Conservation (phyloP, 2,888 invertebrate species). For the Melanophora roralis region DNA sequence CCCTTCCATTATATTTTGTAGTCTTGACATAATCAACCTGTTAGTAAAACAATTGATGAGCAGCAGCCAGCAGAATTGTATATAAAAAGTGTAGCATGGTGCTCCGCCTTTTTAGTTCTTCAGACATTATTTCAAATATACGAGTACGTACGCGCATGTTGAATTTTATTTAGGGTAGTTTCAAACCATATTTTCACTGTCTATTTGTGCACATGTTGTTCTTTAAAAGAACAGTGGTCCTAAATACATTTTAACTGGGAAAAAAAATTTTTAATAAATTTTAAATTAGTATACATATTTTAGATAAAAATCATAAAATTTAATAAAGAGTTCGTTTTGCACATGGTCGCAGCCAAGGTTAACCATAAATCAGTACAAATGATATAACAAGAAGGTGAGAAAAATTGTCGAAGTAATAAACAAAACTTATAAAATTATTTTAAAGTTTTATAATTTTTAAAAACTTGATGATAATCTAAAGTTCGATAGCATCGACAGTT, state of each 20-base stretch:
- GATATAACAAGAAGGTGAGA: too few species aligned
- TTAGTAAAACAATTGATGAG: constrained; percentile 61
- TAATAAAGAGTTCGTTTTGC: not conserved
- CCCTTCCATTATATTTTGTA: constrained; percentile 55
- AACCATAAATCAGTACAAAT: too few species aligned
- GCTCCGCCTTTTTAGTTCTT: constrained; percentile 58
- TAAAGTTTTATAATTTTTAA: too few species aligned
- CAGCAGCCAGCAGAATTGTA: constrained; percentile 44
- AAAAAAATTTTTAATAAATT: not conserved
- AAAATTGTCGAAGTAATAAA: too few species aligned
- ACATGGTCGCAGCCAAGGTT: too few species aligned
- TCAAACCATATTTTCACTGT: constrained; percentile 61
- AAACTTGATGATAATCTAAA: too few species aligned
- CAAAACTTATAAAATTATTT: too few species aligned
- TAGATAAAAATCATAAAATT: not conserved
- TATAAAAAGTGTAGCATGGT: constrained; percentile 52
- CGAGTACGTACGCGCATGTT: constrained; percentile 60
- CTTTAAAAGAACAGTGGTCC: constrained; percentile 52
- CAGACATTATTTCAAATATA: constrained; percentile 27
- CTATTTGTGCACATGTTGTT: constrained; percentile 62
- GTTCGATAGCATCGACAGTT: too few species aligned
- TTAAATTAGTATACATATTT: not conserved
- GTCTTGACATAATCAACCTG: constrained; percentile 62
- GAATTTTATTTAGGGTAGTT: constrained; percentile 60
- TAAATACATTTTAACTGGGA: not conserved